Evolutionary conservation across 1,140 invertebrate species (phyloP).

Genomic region (Leptonema lineaticorne): DNA sequence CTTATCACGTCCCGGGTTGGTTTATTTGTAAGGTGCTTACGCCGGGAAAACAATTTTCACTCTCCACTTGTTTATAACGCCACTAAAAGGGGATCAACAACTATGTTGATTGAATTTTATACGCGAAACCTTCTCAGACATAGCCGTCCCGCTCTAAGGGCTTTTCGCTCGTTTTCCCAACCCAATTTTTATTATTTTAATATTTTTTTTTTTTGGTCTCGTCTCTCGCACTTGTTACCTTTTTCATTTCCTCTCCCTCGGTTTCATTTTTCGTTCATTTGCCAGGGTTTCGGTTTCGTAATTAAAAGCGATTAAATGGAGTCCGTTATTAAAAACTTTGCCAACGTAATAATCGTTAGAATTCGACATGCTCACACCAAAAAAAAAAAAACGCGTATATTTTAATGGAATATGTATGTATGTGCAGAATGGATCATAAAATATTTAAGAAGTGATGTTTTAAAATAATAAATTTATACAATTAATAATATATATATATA

Average conservation of each 20-base stretch:
- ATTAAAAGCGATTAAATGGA: not conserved
- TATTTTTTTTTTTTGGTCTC: too few species aligned
- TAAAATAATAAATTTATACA: too few species aligned
- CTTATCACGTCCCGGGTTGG: constrained; percentile 36
- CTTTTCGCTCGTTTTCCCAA: too few species aligned
- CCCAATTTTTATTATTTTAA: too few species aligned
- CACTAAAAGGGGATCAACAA: constrained; percentile 36
- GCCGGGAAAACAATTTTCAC: constrained; percentile 39
- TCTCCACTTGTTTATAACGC: constrained; percentile 40
- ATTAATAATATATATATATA: too few species aligned
- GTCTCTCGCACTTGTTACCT: too few species aligned
- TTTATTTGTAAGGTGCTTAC: constrained; percentile 40
- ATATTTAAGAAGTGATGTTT: too few species aligned
- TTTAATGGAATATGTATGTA: not conserved
- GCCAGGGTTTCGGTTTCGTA: too few species aligned
- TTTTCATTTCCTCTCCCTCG: too few species aligned
- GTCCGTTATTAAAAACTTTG: not conserved
- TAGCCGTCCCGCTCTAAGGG: too few species aligned
- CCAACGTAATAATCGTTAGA: not conserved
- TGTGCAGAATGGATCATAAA: too few species aligned
- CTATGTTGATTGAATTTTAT: constrained; percentile 40
- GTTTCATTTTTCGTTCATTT: not conserved
- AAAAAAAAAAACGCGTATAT: too few species aligned
- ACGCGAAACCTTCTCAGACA: not conserved
- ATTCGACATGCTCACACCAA: not conserved